Base-by-base conservation (phyloP, 2,888 invertebrate genomes). In the Morpho helenor region DNA sequence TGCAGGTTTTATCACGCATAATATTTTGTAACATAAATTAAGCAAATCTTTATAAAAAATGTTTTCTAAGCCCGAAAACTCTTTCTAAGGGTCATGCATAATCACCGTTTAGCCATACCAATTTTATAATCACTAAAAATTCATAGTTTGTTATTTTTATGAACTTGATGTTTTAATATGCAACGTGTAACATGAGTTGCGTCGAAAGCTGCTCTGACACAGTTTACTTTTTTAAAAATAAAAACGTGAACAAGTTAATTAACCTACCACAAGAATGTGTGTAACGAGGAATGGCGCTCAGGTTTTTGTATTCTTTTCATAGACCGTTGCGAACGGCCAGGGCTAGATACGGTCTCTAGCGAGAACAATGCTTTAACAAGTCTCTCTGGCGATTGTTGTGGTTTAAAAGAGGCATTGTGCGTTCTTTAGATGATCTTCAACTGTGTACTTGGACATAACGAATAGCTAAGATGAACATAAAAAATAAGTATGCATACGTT, bases 361-460 rank as follows among this genome's bases (percentile, higher is more conserved):
- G 63, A 73, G 73, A 80, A 87, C 86, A 87, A 87, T 80, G 73
- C 74, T 66, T 66, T 80, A 80, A 80, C 82, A 80, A 82, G 80
- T 69, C 79, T 68, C 73, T 65, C 69, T 72, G 72, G 72, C 76
- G 75, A 80, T 81, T 83, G 84, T 81, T 79, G 68, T 70, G 61
- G 68, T 59, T 61, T 68, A 77, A 81, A 80, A 85, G 84, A 76
- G 72, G 72, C 71, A 80, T 87, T 85, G 84, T 86, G 71, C 58
- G 63, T 69, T 76, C 73, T 73, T 73, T 69, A 63, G 76, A 80
- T 73, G 72, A 74, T 73, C 69, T 67, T 73, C 74, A 73, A 75
- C 63, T 60, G 66, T 67, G 68, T 53, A 50, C 50, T 61, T 49
- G 50, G 7, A 23, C 31, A 49, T 49, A 56, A 46, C 43, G 50